Evolutionary conservation across 2,113 vertebrate genomes (phyloP), one percentile per base, ranked within the genome.

Genomic region (Scomber colias): DNA sequence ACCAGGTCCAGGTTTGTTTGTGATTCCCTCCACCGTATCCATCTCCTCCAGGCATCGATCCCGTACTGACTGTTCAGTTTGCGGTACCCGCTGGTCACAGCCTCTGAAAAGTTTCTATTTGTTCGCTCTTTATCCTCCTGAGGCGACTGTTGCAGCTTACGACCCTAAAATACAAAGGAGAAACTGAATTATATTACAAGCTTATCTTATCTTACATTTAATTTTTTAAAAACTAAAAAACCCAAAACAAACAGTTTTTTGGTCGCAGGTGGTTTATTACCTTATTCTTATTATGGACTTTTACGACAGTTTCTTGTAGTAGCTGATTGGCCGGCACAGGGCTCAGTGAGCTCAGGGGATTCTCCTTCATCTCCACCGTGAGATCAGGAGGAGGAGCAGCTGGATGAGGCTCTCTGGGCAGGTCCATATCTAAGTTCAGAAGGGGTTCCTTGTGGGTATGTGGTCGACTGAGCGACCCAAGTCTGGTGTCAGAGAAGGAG

Each of bases 1-100:
- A 73, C 97, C 96, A 15, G 96, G 93, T 95, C 96, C 76, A 96
- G 79, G 4, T 97, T 93, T 65, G 97, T 95, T 89, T 97, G 97
- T 24, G 93, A 81, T 0, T 96, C 96, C 82, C 97, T 97, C 97
- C 96, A 97, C 17, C 96, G 96, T 86, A 99, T 96, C 98, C 98
- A 99, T 79, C 95, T 95, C 93, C 95, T 98, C 98, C 97, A 99
- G 64, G 97, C 96, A 0, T 98, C 97, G 0, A 99, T 95, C 14
- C 98, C 98, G 0, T 99, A 99, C 88, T 97, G 95, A 13, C 96
- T 96, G 80, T 97, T 96, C 0, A 99, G 88, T 59, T 94, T 96
- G 0, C 94, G 95, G 81, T 7, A 9, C 35, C 9, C 1, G 35
- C 9, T 40, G 2, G 6, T 9, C 35, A 9, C 9, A 9, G 64